Percentiles rank a stretch among this genome's conserved stretches.
phyloP scores from a whole-genome alignment of 2,113 vertebrate genomes.

The Dromaius novaehollandiae region DNA sequence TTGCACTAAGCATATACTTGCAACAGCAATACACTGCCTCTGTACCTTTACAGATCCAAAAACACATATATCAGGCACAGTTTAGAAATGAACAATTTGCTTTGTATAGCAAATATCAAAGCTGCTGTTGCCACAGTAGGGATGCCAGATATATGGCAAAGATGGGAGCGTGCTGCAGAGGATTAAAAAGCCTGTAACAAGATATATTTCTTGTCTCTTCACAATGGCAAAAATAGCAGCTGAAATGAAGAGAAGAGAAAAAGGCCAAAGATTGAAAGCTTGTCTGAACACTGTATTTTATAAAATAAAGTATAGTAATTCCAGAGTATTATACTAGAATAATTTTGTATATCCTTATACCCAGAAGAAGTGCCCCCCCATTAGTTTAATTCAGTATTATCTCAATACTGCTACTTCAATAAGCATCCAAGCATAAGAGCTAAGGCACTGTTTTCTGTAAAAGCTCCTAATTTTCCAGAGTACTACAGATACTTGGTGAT shows the following conservation, averaged over 20 bases:
- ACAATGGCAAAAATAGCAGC: neutral
- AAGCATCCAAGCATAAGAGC: neutral
- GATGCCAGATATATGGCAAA: neutral
- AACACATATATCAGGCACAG: accelerated
- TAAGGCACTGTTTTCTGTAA: neutral
- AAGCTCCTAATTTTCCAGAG: neutral
- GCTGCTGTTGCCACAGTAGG: neutral
- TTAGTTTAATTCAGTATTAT: neutral
- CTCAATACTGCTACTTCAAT: neutral
- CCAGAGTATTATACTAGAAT: neutral
- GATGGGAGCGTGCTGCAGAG: neutral
- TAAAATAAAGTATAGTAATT: neutral
- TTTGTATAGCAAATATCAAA: neutral
- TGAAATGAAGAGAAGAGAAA: neutral
- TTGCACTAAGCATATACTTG: neutral
- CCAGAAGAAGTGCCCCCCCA: neutral
- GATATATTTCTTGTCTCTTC: too few relatives aligned
- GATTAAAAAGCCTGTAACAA: neutral
- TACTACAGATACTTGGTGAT: neutral
- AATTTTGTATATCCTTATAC: neutral
- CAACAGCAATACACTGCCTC: neutral
- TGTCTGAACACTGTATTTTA: neutral
- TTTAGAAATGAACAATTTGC: neutral
- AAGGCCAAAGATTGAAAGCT: neutral
- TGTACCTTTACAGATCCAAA: neutral